A percentile compares a stretch with the other conserved stretches of the same genome.
These are phyloP conservation scores for Amblyopsis hoosieri DNA, from an alignment of 2,797 vertebrate species.

Conservation along the genomic window DNA sequence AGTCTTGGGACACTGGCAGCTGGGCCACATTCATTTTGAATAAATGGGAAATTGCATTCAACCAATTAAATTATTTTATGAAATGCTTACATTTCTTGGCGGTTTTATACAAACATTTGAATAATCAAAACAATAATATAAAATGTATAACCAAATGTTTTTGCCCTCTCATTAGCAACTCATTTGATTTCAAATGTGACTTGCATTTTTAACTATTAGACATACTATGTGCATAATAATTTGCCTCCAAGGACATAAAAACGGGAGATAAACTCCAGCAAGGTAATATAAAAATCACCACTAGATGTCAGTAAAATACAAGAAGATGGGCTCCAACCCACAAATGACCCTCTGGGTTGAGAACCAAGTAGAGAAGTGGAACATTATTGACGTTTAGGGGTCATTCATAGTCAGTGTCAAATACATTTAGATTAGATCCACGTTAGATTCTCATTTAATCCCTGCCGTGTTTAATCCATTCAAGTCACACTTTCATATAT, in stretches of 20 bases:
- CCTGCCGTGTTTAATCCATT: background rate
- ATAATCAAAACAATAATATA: background rate
- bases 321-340: background rate
- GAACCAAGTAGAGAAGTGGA: background rate
- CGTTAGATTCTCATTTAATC: background rate
- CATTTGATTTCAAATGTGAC: no score
- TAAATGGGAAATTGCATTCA: background rate
- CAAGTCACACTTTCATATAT: no score
- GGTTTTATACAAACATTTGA: constrained; percentile 1
- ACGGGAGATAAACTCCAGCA: constrained; percentile 8
- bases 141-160: no score
- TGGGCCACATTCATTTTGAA: constrained; percentile 10
- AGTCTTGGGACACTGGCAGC: background rate
- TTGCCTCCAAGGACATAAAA: background rate
- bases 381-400: background rate
- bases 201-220: no score
- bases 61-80: constrained; percentile 4
- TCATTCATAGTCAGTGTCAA: no score
- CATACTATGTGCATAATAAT: no score
- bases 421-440: no score
- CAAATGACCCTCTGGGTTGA: background rate
- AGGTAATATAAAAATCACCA: constrained; percentile 17
- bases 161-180: no score
- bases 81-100: constrained; percentile 1
- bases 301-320: constrained; percentile 52